Evolutionary conservation across 1,140 invertebrate genomes (phyloP).

Genomic region (Caenorhabditis tropicalis): DNA sequence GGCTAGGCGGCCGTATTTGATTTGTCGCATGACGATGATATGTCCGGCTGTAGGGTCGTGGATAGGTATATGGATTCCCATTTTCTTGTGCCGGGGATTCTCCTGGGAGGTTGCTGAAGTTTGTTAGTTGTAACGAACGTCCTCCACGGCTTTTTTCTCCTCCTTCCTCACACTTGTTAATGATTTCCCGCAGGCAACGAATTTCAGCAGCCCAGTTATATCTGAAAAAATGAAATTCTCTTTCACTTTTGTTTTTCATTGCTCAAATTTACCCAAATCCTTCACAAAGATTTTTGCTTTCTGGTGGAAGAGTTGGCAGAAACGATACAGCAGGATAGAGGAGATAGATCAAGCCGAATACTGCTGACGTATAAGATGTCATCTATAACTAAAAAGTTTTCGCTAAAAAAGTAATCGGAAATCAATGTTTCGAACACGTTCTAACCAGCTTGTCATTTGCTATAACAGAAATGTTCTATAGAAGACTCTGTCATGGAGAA

Average conservation of each 20-base stretch:
- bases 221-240: background rate
- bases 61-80: background rate
- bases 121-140: background rate
- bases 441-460: too few relatives aligned
- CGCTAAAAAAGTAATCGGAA: too few relatives aligned
- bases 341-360: background rate
- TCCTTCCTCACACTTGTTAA: background rate
- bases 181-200: constrained; percentile 7
- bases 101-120: background rate
- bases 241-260: too few relatives aligned
- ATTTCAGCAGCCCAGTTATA: constrained; percentile 48
- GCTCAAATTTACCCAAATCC: background rate
- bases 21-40: background rate
- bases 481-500: background rate
- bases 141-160: background rate
- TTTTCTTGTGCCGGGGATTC: background rate
- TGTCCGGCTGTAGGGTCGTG: background rate
- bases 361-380: background rate
- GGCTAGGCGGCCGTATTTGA: background rate
- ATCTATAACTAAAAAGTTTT: background rate
- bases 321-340: background rate
- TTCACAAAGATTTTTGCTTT: background rate
- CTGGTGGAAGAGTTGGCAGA: background rate
- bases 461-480: too few relatives aligned
- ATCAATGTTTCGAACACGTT: too few relatives aligned